Evolutionary conservation across 2,888 invertebrate species (phyloP).

Genomic region (Xanthia icteritia): DNA sequence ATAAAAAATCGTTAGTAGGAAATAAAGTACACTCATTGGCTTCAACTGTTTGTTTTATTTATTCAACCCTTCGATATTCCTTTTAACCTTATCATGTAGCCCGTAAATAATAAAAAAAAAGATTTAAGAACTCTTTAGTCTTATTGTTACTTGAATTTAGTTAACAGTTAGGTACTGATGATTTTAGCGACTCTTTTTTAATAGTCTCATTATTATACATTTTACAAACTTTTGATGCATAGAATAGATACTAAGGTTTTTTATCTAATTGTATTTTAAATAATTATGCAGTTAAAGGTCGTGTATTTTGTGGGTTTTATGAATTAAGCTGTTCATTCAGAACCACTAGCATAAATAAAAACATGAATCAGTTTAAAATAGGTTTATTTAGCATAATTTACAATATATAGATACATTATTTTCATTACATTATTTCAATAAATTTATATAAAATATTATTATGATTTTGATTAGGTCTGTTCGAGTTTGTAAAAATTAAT

Average conservation of each 20-base stretch:
- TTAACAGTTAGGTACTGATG: no score
- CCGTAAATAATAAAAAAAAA: background rate
- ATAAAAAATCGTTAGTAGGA: slow-evolving; percentile 86
- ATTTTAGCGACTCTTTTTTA: background rate
- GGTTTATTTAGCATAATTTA: slow-evolving; percentile 20
- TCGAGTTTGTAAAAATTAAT: background rate
- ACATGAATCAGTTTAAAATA: background rate
- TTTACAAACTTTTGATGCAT: background rate
- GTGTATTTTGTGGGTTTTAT: background rate
- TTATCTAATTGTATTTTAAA: background rate
- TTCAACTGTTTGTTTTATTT: slow-evolving; percentile 83
- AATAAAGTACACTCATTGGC: slow-evolving; percentile 89
- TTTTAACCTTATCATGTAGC: slow-evolving; percentile 11
- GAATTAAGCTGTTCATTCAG: background rate
- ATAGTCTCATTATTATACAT: no score
- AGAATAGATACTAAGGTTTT: background rate
- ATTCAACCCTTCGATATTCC: slow-evolving; percentile 28
- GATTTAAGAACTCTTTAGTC: background rate
- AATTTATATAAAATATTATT: background rate
- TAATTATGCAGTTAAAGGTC: background rate
- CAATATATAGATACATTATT: slow-evolving; percentile 12
- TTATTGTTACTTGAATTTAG: background rate
- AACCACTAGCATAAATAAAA: background rate
- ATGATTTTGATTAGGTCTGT: background rate
- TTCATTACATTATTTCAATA: background rate